Evolutionary conservation across 2,888 invertebrate species (phyloP), one percentile per base, ranked within the genome.

Genomic region (Lobophora halterata): DNA sequence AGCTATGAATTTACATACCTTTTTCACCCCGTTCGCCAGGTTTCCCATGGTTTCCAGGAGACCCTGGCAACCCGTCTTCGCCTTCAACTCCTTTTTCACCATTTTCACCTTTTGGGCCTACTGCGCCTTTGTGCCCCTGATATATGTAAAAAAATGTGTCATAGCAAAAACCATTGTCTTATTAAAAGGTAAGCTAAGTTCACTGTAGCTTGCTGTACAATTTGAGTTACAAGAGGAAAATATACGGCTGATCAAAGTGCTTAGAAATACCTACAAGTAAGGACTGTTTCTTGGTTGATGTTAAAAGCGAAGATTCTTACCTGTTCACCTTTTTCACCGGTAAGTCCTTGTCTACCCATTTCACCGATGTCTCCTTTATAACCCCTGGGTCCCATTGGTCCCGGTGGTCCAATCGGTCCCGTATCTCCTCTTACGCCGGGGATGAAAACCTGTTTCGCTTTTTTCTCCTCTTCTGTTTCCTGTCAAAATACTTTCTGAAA

Each of bases 21-120:
- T 48, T 53, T 5, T 42, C 25, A 59, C 93, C 94, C 68, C 89
- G 92, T 0, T 61, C 60, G 10, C 93, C 93, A 61, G 88, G 88
- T 1, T 91, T 91, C 17, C 95, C 97, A 37, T 92, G 87, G 1
- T 83, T 89, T 17, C 96, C 96, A 12, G 93, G 90, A 5, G 89
- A 68, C 9, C 95, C 95, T 46, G 92, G 87, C 9, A 89, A 83
- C 1, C 95, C 96, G 17, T 89, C 85, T 13, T 85, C 71, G 2
- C 94, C 94, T 19, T 79, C 63, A 23, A 58, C 30, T 4, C 89
- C 88, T 6, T 60, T 50, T n/a, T 71, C 65, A 19, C 90, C 90
- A 7, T 45, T 46, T 11, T 62, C 58, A 3, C 78, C 79, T 20
- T 58, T 71, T 31, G 72, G 62, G 6, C 86, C 85, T 28, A 44